phyloP scores from a whole-genome alignment of 2,888 invertebrate species.

The Crocallis elinguaria region DNA sequence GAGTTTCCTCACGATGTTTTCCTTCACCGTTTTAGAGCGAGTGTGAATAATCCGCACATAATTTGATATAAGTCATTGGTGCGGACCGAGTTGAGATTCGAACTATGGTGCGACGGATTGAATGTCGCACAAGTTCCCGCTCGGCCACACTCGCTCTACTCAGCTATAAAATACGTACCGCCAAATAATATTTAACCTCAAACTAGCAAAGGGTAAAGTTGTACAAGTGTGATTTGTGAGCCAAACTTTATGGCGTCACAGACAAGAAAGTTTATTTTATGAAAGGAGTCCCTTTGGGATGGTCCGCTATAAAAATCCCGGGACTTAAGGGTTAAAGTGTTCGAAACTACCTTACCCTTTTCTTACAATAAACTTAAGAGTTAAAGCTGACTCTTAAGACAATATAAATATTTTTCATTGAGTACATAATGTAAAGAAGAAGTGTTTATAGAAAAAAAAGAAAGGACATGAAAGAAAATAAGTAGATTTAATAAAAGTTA shows the following conservation, averaged over 20 bases:
- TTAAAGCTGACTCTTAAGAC: not conserved
- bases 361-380: constrained; percentile 12
- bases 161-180: not conserved
- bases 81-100: too few relatives aligned
- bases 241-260: constrained; percentile 41
- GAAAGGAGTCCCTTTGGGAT: constrained; percentile 42
- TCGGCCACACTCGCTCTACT: too few relatives aligned
- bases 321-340: constrained; percentile 34
- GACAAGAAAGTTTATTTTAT: constrained; percentile 48
- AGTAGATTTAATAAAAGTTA: too few relatives aligned
- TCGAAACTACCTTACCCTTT: constrained; percentile 35
- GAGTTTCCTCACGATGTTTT: too few relatives aligned
- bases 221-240: constrained; percentile 41
- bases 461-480: too few relatives aligned
- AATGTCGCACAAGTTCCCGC: too few relatives aligned
- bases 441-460: too few relatives aligned
- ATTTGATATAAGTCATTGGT: too few relatives aligned
- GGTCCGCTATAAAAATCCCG: constrained; percentile 45
- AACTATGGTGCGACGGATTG: too few relatives aligned
- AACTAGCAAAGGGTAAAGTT: constrained; percentile 16
- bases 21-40: too few relatives aligned
- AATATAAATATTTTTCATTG: not conserved
- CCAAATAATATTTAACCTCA: not conserved
- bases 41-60: too few relatives aligned
- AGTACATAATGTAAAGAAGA: too few relatives aligned